phyloP scores from a whole-genome alignment of 2,113 vertebrate genomes.

The Eclectus roratus region DNA sequence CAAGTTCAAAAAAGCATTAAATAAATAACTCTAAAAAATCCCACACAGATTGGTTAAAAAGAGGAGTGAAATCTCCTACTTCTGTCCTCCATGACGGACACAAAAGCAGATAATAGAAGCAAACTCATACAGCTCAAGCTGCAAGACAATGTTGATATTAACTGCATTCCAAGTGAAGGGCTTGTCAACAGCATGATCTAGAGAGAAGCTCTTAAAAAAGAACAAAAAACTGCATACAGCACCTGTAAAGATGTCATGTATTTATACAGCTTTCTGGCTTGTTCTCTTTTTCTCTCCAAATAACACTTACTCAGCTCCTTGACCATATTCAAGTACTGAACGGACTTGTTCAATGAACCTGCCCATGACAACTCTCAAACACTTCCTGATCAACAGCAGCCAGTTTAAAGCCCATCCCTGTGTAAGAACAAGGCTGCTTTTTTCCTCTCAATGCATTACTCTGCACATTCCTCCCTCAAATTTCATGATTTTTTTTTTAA shows the following conservation, averaged over 20 bases:
- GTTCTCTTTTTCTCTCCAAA: background rate
- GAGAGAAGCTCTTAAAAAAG: background rate
- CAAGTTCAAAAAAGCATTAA: background rate
- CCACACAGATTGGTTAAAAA: background rate
- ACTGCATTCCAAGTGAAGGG: background rate
- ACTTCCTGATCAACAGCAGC: background rate
- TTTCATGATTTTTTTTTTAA: background rate
- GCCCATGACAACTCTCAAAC: background rate
- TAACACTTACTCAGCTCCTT: background rate
- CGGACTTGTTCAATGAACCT: background rate
- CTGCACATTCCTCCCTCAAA: background rate
- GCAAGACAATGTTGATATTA: background rate
- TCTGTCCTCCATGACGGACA: background rate
- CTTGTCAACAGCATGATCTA: background rate
- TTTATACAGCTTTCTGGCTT: background rate
- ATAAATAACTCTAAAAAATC: background rate
- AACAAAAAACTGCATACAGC: background rate
- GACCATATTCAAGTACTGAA: background rate
- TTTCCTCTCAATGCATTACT: fast-evolving
- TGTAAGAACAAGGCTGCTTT: background rate
- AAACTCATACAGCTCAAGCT: background rate
- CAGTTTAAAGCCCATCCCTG: background rate
- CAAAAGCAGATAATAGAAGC: background rate
- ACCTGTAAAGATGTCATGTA: background rate
- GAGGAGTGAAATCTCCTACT: background rate